Evolutionary conservation across 2,888 invertebrate genomes (phyloP).

Genomic region (Cryptosula pallasiana): DNA sequence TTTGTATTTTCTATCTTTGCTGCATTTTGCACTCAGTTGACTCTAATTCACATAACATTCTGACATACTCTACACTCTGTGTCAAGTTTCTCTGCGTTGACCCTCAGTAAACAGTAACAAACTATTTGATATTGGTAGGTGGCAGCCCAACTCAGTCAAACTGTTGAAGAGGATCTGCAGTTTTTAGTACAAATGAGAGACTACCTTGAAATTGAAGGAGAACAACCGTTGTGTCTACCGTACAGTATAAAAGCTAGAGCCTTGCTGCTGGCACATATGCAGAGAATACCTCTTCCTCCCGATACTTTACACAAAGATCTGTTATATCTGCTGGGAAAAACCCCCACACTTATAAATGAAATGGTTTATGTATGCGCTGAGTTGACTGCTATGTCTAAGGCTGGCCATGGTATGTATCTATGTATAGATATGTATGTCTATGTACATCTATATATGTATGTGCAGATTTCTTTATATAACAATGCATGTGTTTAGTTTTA

Average conservation of each 20-base stretch:
- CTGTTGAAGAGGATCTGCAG: no score
- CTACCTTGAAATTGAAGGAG: constrained; percentile 95
- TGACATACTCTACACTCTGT: no score
- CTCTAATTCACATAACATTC: no score
- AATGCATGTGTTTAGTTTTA: no score
- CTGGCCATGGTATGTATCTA: constrained; percentile 69
- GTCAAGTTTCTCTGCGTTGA: no score
- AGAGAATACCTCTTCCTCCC: constrained; percentile 62
- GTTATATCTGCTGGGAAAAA: constrained; percentile 63
- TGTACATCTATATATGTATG: no score
- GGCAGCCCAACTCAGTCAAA: constrained; percentile 65
- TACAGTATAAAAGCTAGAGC: constrained; percentile 85
- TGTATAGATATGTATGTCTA: not conserved
- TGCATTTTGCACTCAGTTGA: no score
- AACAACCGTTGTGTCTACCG: constrained; percentile 77
- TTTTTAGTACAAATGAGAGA: no score
- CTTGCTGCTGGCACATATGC: constrained; percentile 88
- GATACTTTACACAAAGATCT: constrained; percentile 40
- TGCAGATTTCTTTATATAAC: no score
- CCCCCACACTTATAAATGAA: constrained; percentile 91
- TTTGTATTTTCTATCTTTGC: no score
- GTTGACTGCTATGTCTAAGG: constrained; percentile 75
- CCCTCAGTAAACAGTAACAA: no score
- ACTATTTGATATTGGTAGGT: constrained; percentile 85
- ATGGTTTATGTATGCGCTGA: constrained; percentile 95